phyloP scores from a whole-genome alignment of 92 coral and sea anemone species.

The Nematostella vectensis region DNA sequence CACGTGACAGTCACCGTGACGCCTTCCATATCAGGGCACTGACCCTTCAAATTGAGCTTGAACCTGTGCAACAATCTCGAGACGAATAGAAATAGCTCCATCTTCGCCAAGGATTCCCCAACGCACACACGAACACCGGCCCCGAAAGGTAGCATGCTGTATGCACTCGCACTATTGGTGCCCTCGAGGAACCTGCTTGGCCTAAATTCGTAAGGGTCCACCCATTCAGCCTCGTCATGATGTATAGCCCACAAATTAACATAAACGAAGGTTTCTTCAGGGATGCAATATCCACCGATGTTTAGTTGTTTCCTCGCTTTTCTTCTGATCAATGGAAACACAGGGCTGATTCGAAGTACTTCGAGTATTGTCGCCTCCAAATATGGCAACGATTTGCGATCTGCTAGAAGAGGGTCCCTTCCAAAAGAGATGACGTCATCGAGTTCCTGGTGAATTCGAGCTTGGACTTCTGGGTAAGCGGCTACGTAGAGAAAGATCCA shows the following conservation, averaged over 20 bases:
- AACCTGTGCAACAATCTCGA: slow-evolving; percentile 33
- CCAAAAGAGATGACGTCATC: slow-evolving; percentile 30
- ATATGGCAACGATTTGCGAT: slow-evolving; percentile 31
- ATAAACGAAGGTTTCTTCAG: slow-evolving; percentile 38
- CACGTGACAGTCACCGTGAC: slow-evolving; percentile 29
- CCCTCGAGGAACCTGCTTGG: slow-evolving; percentile 47
- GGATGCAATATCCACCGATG: slow-evolving; percentile 37
- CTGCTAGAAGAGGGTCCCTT: slow-evolving; percentile 22
- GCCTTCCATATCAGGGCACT: slow-evolving; percentile 32
- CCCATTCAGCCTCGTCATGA: slow-evolving; percentile 46
- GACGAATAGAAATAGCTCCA: slow-evolving; percentile 44
- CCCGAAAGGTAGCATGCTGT: slow-evolving; percentile 37
- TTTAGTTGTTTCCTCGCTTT: slow-evolving; percentile 33
- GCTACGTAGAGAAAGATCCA: slow-evolving; percentile 51
- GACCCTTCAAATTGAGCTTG: slow-evolving; percentile 26
- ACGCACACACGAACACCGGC: slow-evolving; percentile 61
- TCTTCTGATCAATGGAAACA: slow-evolving; percentile 34
- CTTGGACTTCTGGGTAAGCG: slow-evolving; percentile 45
- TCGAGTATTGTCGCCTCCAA: slow-evolving; percentile 46
- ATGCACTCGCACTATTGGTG: slow-evolving; percentile 7
- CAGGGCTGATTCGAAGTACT: slow-evolving; percentile 45
- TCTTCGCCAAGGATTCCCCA: slow-evolving; percentile 42
- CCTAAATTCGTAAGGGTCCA: slow-evolving; percentile 33
- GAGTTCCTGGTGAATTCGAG: slow-evolving; percentile 41
- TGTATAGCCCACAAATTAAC: slow-evolving; percentile 43